A percentile compares a stretch with the other conserved stretches of the same genome.
Evolutionary conservation across 2,113 vertebrate genomes (phyloP).

Genomic region (Myotis brandtii): DNA sequence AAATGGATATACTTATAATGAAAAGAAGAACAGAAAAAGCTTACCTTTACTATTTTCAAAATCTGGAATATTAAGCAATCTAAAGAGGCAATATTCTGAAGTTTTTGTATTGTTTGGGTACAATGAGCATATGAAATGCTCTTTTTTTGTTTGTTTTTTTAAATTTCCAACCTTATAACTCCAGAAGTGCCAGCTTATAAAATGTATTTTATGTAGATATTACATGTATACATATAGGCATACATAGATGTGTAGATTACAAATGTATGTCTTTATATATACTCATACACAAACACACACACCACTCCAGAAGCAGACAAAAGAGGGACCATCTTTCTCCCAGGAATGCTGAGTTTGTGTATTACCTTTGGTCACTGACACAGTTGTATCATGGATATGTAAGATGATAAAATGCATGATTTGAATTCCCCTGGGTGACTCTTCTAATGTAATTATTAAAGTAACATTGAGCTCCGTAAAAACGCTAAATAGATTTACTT

Average conservation of each 20-base stretch:
- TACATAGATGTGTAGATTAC: background rate
- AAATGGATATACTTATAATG: background rate
- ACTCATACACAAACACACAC: background rate
- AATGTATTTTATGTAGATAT: background rate
- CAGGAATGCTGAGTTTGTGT: background rate
- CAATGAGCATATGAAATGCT: background rate
- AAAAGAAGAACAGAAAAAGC: background rate
- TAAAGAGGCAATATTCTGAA: background rate
- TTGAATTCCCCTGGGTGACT: background rate
- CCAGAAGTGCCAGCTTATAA: background rate
- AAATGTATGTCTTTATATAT: background rate
- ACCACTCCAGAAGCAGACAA: background rate
- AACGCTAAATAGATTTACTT: background rate
- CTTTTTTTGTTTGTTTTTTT: background rate
- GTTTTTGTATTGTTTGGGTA: background rate
- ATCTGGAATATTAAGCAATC: background rate
- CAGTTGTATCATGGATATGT: background rate
- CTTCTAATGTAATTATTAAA: slow-evolving; percentile 50
- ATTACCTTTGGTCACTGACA: background rate
- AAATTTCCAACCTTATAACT: background rate
- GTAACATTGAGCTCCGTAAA: background rate
- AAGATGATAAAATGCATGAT: background rate
- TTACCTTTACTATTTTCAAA: background rate
- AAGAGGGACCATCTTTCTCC: background rate
- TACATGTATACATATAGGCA: background rate